Evolutionary conservation across 1,140 invertebrate genomes (phyloP).

Genomic region (Nasonia longicornis): DNA sequence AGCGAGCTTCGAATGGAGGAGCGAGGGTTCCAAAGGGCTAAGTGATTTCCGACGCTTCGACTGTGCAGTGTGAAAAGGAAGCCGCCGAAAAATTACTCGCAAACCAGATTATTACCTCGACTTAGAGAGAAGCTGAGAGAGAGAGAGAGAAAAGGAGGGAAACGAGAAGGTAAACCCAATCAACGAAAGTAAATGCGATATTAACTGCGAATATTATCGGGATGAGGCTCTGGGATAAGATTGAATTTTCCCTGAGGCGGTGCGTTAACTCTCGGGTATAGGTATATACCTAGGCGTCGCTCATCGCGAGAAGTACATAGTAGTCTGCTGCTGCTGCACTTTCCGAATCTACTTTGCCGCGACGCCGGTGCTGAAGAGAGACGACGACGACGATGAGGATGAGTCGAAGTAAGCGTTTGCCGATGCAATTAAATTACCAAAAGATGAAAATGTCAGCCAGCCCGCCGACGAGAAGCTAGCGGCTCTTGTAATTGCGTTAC

Average conservation of each 20-base stretch:
- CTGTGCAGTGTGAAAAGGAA: background rate
- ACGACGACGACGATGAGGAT: background rate
- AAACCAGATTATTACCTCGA: background rate
- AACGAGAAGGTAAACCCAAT: constrained; percentile 4
- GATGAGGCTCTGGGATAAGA: constrained; percentile 4
- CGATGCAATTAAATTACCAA: constrained; percentile 35
- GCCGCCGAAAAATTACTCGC: background rate
- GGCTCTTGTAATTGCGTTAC: constrained; percentile 34
- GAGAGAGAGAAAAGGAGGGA: background rate
- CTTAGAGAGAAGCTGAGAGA: background rate
- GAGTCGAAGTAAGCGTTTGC: constrained; percentile 19
- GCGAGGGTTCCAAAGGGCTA: background rate
- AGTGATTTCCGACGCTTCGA: constrained; percentile 23
- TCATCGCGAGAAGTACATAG: background rate
- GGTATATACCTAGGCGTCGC: background rate
- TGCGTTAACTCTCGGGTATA: background rate
- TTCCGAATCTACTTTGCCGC: constrained; percentile 33
- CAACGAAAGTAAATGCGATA: constrained; percentile 26
- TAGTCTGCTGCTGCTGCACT: constrained; percentile 26
- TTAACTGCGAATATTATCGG: constrained; percentile 39
- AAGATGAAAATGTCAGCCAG: constrained; percentile 27
- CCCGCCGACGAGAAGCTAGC: background rate
- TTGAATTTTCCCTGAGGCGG: constrained; percentile 28
- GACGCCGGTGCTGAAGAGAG: background rate
- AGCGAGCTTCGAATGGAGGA: background rate